Evolutionary conservation across 2,113 vertebrate species (phyloP).

Genomic region (Pionites leucogaster): DNA sequence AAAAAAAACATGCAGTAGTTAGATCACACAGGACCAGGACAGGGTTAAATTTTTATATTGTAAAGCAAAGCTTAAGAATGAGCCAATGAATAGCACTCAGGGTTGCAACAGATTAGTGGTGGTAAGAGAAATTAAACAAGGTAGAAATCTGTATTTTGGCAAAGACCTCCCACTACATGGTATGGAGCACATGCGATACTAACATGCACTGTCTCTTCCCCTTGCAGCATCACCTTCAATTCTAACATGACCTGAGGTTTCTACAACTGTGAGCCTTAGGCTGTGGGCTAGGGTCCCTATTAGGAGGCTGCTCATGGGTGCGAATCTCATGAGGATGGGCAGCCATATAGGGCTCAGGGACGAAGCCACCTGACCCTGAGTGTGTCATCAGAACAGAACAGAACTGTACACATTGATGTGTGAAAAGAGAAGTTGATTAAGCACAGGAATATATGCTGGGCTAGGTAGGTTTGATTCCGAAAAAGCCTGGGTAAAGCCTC

Average conservation of each 20-base stretch:
- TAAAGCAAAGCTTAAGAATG: background rate
- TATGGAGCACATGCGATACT: too few relatives aligned
- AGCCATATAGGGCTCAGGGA: background rate
- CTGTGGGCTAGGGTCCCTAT: background rate
- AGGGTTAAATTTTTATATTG: background rate
- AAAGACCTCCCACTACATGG: background rate
- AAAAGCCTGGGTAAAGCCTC: background rate
- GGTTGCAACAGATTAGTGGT: accelerated
- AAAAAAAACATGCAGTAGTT: background rate
- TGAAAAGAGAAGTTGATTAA: background rate
- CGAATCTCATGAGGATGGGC: background rate
- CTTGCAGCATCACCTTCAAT: background rate
- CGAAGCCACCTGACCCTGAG: background rate
- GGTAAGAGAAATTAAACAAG: background rate
- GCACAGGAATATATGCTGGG: background rate
- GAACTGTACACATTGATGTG: background rate
- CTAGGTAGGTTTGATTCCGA: background rate
- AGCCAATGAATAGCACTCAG: background rate
- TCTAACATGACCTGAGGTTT: background rate
- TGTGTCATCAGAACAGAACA: background rate
- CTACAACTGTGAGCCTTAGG: background rate
- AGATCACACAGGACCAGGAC: background rate
- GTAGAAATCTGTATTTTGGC: background rate
- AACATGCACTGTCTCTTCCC: background rate
- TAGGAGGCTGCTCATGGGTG: accelerated